Conservation (phyloP, 2,113 vertebrate genomes). For the Apistogramma diplotaenia region DNA sequence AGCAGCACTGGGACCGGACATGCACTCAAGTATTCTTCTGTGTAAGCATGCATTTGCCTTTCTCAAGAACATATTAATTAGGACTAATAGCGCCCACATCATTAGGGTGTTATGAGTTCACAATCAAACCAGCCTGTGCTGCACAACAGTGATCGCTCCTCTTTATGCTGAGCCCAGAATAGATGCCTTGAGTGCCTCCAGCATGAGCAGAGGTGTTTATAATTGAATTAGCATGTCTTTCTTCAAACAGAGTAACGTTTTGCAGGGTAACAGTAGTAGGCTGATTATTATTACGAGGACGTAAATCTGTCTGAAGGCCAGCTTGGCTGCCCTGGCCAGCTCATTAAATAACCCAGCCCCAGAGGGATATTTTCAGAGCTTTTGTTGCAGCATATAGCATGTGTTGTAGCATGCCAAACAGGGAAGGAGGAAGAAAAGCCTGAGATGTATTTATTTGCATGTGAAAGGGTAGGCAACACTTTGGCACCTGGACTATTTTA, state of each 20-base stretch:
- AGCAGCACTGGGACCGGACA: neutral
- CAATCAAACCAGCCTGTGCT: constrained; percentile 7
- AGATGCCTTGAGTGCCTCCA: constrained; percentile 27
- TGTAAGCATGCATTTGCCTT: neutral
- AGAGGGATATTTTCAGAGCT: constrained; percentile 71
- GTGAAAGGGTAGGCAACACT: neutral
- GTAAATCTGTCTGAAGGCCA: constrained; percentile 70
- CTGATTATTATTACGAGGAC: constrained; percentile 73
- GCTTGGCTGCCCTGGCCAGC: constrained; percentile 36
- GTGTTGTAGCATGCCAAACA: neutral
- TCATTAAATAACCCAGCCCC: constrained; percentile 65
- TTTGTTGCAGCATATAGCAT: constrained; percentile 57
- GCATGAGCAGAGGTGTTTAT: constrained; percentile 68
- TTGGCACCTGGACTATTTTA: neutral
- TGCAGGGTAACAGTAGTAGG: constrained; percentile 70
- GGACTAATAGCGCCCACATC: neutral
- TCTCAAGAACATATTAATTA: constrained; percentile 29
- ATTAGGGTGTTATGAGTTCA: constrained; percentile 7
- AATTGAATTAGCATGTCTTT: constrained; percentile 68
- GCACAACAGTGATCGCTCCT: neutral
- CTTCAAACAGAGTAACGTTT: constrained; percentile 66
- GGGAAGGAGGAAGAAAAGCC: neutral
- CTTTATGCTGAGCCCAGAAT: constrained; percentile 22
- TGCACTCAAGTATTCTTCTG: neutral
- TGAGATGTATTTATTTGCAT: neutral